A percentile compares a stretch with the other conserved stretches of the same genome.
These are phyloP conservation scores for Dastarcus helophoroides DNA, from an alignment of 2,888 invertebrate genomes.

Conservation along the genomic window DNA sequence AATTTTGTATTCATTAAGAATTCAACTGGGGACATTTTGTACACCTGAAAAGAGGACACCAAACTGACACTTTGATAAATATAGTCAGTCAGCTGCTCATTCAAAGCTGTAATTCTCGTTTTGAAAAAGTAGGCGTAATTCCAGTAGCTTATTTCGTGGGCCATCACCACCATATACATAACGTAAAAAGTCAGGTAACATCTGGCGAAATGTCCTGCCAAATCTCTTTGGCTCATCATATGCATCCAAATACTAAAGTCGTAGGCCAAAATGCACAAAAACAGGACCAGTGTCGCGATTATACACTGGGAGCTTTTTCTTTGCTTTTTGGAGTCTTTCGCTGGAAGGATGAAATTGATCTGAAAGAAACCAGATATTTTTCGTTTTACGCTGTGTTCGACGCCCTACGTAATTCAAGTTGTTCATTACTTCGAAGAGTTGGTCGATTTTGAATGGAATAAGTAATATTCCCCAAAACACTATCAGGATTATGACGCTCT, in stretches of 20 bases:
- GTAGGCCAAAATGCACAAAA: conserved; percentile 4
- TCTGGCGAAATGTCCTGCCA: too few relatives aligned
- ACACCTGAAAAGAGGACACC: too few relatives aligned
- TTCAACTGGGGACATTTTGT: too few relatives aligned
- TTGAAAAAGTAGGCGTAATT: conserved; percentile 8
- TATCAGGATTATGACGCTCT: conserved; percentile 18
- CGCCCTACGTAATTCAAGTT: conserved; percentile 17
- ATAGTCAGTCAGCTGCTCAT: not conserved
- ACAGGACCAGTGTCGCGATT: conserved; percentile 4
- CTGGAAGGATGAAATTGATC: conserved; percentile 5
- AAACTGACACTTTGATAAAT: not conserved
- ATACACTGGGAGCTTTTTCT: not conserved
- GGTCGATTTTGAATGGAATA: conserved; percentile 17
- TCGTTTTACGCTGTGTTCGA: too few relatives aligned
- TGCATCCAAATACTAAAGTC: conserved; percentile 7
- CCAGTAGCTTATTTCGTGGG: conserved; percentile 8
- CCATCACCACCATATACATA: conserved; percentile 9
- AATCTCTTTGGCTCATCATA: too few relatives aligned
- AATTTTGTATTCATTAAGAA: too few relatives aligned
- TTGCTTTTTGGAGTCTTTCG: conserved; percentile 2
- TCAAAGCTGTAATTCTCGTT: conserved; percentile 5
- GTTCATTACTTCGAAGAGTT: conserved; percentile 17
- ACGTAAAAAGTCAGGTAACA: conserved; percentile 7
- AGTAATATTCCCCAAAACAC: conserved; percentile 17
- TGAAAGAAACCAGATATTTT: too few relatives aligned